phyloP scores from a whole-genome alignment of 2,888 invertebrate genomes.

The Atrina japonica region DNA sequence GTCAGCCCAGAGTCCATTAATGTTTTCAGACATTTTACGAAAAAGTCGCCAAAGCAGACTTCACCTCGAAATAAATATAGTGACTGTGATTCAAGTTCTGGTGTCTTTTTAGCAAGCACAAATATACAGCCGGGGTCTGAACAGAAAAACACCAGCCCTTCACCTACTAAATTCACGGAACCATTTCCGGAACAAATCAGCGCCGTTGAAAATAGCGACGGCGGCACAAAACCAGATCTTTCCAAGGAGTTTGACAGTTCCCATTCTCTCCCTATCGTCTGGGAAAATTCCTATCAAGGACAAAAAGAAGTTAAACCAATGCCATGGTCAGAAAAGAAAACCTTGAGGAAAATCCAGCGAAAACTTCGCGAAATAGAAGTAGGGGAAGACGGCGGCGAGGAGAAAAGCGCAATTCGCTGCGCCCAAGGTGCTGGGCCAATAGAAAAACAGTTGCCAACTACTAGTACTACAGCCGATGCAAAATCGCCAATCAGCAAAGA shows the following conservation, averaged over 20 bases:
- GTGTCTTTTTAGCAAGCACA: background rate
- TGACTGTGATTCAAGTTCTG: slow-evolving; percentile 11
- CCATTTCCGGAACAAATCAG: slow-evolving; percentile 24
- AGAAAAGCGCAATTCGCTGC: slow-evolving; percentile 1
- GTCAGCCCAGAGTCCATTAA: no score
- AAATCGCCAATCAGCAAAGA: background rate
- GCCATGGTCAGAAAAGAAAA: slow-evolving; percentile 42
- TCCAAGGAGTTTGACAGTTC: slow-evolving; percentile 39
- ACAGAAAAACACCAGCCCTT: background rate
- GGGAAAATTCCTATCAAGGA: slow-evolving; percentile 45
- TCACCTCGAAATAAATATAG: background rate
- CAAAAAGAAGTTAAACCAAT: slow-evolving; percentile 30
- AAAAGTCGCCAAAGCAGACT: background rate
- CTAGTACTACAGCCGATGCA: no score
- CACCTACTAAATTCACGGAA: slow-evolving; percentile 22
- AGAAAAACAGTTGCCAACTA: no score
- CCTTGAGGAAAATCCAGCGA: slow-evolving; percentile 39
- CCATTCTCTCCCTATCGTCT: slow-evolving; percentile 42
- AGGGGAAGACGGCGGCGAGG: slow-evolving; percentile 15
- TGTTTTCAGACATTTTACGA: background rate
- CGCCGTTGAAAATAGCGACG: slow-evolving; percentile 16
- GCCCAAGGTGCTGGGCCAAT: no score
- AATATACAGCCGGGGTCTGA: slow-evolving; percentile 1
- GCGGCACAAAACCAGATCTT: slow-evolving; percentile 8
- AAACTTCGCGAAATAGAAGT: slow-evolving; percentile 39